Base-by-base conservation (phyloP, 2,888 invertebrate species). In the Tinea trinotella region DNA sequence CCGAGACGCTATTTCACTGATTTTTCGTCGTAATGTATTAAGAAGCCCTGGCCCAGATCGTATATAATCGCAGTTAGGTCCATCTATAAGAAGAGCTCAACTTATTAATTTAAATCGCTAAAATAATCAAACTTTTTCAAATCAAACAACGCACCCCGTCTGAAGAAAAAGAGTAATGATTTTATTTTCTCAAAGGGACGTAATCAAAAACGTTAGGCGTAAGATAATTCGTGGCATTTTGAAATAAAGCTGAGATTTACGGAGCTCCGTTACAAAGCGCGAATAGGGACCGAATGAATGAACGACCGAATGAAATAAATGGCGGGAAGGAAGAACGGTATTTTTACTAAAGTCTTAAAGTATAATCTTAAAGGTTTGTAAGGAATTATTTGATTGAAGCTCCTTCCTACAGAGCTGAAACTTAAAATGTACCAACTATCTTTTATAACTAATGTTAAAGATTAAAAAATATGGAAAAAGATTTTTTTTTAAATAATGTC, bases 221-320 rank as follows among this genome's bases (percentile, higher is more conserved):
- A 40, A 40, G 40, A 40, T 40, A 40, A 40, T 40, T 40, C 17
- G 40, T 17, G 7, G 13, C 40, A 17, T 40, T 13, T 40, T 40
- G 5, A 40, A 40, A 40, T 40, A 40, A 13, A 17, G 17, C 40
- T n/a, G 40, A 40, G 40, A 40, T 40, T 40, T 40, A 40, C 40
- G 40, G 30, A 40, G 40, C 17, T 17, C 40, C 10, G 18, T 48
- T 20, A 48, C 48, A 48, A 48, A 48, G 48, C 18, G 48, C n/a
- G 48, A 48, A 48, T 48, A 19, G 40, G 30, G 30, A 40, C 12
- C 40, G 13, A 40, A 24, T 7, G 24, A 24, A 5, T 9, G 24
- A 24, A 40, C 12, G 40, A 40, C 6, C 12, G 40, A 40, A 48
- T 19, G 48, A 18, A 48, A 48, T 48, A 48, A 48, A 48, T 48